Conservation (phyloP, 1,140 invertebrate genomes). For the Drosophila pectinifera region DNA sequence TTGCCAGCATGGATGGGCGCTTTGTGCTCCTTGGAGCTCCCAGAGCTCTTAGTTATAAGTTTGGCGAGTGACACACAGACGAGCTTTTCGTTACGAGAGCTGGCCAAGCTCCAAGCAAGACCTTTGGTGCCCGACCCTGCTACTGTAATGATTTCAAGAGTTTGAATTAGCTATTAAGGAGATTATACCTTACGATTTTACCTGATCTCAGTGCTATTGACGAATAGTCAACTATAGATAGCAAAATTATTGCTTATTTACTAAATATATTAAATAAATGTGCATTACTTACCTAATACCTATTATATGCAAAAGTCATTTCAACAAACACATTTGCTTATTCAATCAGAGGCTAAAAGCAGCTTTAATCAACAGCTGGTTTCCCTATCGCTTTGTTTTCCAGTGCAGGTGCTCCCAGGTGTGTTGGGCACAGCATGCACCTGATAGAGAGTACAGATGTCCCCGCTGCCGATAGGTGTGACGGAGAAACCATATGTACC, state of each 20-base stretch:
- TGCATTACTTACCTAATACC: background rate
- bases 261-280: background rate
- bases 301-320: background rate
- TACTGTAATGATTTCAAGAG: too few relatives aligned
- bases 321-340: background rate
- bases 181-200: too few relatives aligned
- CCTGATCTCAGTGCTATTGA: too few relatives aligned
- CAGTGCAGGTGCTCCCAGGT: background rate
- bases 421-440: background rate
- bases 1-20: background rate
- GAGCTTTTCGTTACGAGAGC: too few relatives aligned
- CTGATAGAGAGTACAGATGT: constrained; percentile 1
- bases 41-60: too few relatives aligned
- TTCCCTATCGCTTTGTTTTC: background rate
- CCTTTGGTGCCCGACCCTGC: too few relatives aligned
- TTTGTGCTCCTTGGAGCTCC: background rate
- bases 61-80: too few relatives aligned
- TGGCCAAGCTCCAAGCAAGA: too few relatives aligned
- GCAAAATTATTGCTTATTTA: too few relatives aligned
- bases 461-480: background rate
- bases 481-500: background rate
- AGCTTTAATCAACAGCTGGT: background rate
- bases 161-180: too few relatives aligned
- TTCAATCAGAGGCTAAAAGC: background rate
- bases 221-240: too few relatives aligned